Percentiles rank a stretch among this genome's conserved stretches.
phyloP scores from a whole-genome alignment of 2,888 invertebrate species.

The Sepioteuthis lessoniana region DNA sequence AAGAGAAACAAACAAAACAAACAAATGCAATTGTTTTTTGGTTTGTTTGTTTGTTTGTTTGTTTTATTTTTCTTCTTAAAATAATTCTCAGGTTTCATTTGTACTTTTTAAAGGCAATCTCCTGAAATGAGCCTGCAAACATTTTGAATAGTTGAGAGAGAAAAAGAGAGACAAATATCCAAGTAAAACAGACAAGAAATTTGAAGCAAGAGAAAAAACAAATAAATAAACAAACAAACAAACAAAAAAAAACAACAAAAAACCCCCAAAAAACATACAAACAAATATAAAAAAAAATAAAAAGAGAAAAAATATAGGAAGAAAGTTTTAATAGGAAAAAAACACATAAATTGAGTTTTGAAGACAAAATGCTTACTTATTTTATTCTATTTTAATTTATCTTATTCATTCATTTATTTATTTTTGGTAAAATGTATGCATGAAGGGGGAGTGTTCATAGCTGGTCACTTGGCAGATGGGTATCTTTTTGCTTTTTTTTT shows the following conservation, averaged over 20 bases:
- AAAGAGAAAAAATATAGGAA: background rate
- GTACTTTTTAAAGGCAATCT: background rate
- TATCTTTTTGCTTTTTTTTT: no score
- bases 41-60: background rate
- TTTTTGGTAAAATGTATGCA: no score
- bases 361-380: no score
- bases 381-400: no score
- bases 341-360: no score
- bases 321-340: no score
- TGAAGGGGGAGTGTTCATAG: no score
- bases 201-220: background rate
- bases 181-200: background rate
- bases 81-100: background rate
- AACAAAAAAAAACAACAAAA: background rate
- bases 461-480: no score
- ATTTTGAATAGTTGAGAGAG: background rate
- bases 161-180: background rate
- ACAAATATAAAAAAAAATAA: background rate
- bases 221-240: no score
- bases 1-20: background rate
- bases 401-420: no score
- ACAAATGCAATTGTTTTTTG: background rate
- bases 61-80: background rate
- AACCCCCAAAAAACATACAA: background rate
- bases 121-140: background rate